These are phyloP conservation scores for Latrodectus geometricus DNA, from an alignment of 1,140 invertebrate species.

Conservation along the genomic window DNA sequence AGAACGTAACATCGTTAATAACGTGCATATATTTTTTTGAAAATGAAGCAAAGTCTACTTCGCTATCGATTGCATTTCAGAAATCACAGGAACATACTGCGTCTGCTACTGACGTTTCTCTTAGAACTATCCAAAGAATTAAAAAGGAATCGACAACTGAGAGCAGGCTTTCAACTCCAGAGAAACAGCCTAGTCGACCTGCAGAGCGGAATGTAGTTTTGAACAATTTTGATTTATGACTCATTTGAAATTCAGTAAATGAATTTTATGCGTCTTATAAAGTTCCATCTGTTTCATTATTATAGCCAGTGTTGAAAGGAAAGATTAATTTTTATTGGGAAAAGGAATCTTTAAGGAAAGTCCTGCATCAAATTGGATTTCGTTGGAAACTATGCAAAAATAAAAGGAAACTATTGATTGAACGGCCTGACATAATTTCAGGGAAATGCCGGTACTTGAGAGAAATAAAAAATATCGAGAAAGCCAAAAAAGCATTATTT, in stretches of 20 bases:
- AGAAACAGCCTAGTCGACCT: not conserved
- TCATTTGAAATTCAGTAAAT: not conserved
- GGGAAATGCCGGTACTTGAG: not conserved
- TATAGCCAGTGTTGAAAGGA: not conserved
- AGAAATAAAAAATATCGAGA: slow-evolving; percentile 18
- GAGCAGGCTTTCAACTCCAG: too few species aligned
- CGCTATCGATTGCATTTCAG: too few species aligned
- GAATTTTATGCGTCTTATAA: slow-evolving; percentile 1
- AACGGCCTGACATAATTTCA: not conserved
- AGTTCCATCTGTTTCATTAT: not conserved
- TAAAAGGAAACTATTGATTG: not conserved
- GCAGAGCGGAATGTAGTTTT: not conserved
- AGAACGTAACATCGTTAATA: too few species aligned
- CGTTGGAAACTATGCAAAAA: not conserved
- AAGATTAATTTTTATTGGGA: slow-evolving; percentile 4
- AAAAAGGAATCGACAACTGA: too few species aligned
- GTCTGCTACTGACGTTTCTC: too few species aligned
- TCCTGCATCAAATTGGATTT: not conserved
- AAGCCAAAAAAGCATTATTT: slow-evolving; percentile 1
- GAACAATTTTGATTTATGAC: slow-evolving; percentile 3
- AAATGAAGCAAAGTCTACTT: too few species aligned
- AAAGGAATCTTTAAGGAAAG: slow-evolving; percentile 1
- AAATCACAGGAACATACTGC: too few species aligned
- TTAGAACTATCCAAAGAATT: too few species aligned
- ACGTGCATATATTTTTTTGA: too few species aligned